Percentiles rank a stretch among this genome's conserved stretches.
Conservation (phyloP, 2,113 vertebrate genomes). For the Poeciliopsis turrubarensis region DNA sequence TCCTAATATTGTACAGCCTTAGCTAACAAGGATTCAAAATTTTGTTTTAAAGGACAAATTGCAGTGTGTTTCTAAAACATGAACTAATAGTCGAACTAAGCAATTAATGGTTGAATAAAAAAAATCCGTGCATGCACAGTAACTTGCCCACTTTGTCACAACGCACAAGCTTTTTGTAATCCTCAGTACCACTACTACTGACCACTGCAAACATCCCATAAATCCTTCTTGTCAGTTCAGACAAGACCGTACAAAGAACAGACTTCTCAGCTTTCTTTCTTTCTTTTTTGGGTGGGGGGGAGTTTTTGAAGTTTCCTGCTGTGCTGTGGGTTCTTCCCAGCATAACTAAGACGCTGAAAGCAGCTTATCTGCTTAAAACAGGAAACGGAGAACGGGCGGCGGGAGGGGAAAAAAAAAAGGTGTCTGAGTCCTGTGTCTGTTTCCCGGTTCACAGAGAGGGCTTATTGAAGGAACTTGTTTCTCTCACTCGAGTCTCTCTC, state of each 20-base stretch:
- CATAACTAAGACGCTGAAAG: conserved; percentile 78
- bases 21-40: too few relatives aligned
- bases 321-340: conserved; percentile 65
- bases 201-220: conserved; percentile 63
- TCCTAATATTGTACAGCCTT: too few relatives aligned
- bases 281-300: conserved; percentile 22
- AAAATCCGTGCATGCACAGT: conserved; percentile 20
- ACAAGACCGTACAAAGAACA: conserved; percentile 55
- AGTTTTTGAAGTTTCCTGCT: conserved; percentile 69
- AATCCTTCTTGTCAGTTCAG: conserved; percentile 67
- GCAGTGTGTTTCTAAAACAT: neutral
- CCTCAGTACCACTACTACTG: conserved; percentile 33
- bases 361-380: conserved; percentile 80
- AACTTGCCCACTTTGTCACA: conserved; percentile 36
- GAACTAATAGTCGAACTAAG: neutral
- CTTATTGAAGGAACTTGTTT: conserved; percentile 66
- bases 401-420: conserved; percentile 25
- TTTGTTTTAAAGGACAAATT: neutral
- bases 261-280: conserved; percentile 43
- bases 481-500: conserved; percentile 44
- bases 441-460: conserved; percentile 65
- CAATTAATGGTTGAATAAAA: neutral
- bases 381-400: conserved; percentile 61
- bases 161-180: conserved; percentile 54
- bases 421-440: conserved; percentile 62